Conservation (phyloP, 2,797 vertebrate genomes). For the Acestrorhynchus altus region DNA sequence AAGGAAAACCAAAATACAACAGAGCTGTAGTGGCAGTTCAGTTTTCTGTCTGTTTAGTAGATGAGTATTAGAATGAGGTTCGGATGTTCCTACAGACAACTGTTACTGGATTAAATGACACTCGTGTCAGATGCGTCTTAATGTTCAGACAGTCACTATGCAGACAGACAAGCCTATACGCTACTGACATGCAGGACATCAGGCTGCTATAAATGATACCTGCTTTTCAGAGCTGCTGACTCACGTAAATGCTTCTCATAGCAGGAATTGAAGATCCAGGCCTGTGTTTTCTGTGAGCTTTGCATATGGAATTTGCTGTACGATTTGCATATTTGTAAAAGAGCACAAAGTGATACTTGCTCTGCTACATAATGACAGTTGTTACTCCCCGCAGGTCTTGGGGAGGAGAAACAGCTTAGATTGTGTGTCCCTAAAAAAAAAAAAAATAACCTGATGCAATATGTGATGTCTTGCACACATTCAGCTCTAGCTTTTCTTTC, state of each 20-base stretch:
- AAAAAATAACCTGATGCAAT: conserved; percentile 15
- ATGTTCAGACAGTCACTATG: conserved; percentile 2
- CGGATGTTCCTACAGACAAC: conserved; percentile 1
- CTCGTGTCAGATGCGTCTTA: neutral
- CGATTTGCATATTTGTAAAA: conserved; percentile 3
- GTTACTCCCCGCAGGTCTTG: conserved; percentile 34
- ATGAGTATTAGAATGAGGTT: neutral
- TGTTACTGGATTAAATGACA: neutral
- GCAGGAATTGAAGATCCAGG: neutral
- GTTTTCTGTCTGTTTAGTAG: conserved; percentile 1
- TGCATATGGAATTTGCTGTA: neutral
- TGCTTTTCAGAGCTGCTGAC: too few relatives aligned
- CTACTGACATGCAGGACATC: neutral
- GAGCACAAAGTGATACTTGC: neutral
- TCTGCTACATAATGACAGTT: conserved; percentile 32
- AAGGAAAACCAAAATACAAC: neutral
- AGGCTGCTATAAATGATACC: neutral
- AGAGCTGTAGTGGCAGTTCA: neutral
- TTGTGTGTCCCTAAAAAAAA: conserved; percentile 32
- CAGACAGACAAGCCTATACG: neutral
- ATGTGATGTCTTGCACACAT: conserved; percentile 16
- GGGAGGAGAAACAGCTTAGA: conserved; percentile 14
- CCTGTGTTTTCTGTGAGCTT: neutral
- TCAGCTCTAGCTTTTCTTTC: conserved; percentile 25
- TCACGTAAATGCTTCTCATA: neutral